These are phyloP conservation scores for Holocentrus rufus DNA, from an alignment of 2,797 vertebrate species.

Conservation along the genomic window DNA sequence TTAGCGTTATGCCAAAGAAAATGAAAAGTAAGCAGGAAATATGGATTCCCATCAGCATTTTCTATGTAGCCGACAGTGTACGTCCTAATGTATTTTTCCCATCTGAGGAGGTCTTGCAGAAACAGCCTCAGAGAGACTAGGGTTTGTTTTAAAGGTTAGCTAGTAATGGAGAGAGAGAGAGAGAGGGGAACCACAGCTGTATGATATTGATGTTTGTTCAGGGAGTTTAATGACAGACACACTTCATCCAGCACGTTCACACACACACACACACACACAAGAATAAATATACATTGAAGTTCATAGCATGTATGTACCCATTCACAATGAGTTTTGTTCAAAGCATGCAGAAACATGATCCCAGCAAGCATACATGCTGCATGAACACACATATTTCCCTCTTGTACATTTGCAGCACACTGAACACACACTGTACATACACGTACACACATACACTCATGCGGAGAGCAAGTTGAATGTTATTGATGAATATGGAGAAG, in stretches of 20 bases:
- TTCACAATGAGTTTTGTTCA: slow-evolving; percentile 1
- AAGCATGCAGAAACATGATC: slow-evolving; percentile 9
- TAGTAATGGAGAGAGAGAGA: slow-evolving; percentile 61
- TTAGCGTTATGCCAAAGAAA: slow-evolving; percentile 67
- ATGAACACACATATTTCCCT: not conserved
- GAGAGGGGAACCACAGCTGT: slow-evolving; percentile 39
- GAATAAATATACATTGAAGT: slow-evolving; percentile 21
- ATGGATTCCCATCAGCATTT: slow-evolving; percentile 70
- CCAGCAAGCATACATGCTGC: not conserved
- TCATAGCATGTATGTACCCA: not conserved
- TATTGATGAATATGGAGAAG: slow-evolving; percentile 68
- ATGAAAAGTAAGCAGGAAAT: slow-evolving; percentile 70
- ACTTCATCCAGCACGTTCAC: slow-evolving; percentile 18
- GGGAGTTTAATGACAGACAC: slow-evolving; percentile 49
- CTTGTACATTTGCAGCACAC: not conserved
- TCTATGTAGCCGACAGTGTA: slow-evolving; percentile 58
- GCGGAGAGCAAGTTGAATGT: not conserved
- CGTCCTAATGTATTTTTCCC: slow-evolving; percentile 70
- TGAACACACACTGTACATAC: not conserved
- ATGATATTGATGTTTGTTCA: slow-evolving; percentile 60
- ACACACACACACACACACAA: slow-evolving; percentile 1
- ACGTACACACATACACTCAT: not conserved
- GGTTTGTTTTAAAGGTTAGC: slow-evolving; percentile 75
- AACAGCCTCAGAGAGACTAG: slow-evolving; percentile 58
- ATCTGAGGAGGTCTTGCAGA: slow-evolving; percentile 62